phyloP scores from a whole-genome alignment of 2,797 vertebrate genomes.

The Anisognathus igniventris region DNA sequence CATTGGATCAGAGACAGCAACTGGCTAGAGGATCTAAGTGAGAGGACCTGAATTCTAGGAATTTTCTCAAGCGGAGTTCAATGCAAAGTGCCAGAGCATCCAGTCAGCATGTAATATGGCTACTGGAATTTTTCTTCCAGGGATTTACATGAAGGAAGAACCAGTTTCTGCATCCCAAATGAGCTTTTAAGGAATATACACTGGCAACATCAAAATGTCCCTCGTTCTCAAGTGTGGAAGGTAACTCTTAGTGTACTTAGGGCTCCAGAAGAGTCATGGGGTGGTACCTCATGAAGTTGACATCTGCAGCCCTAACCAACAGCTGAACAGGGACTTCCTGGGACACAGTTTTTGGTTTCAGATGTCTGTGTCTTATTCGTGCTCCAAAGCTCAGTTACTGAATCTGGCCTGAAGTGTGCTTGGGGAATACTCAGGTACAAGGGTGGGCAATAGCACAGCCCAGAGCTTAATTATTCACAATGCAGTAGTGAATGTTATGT shows the following conservation, averaged over 20 bases:
- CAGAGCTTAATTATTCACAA: background rate
- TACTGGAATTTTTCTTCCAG: background rate
- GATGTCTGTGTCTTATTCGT: background rate
- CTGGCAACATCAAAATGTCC: background rate
- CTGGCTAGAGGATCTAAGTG: background rate
- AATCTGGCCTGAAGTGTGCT: background rate
- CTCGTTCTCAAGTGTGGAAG: background rate
- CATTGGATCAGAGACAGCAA: background rate
- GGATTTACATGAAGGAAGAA: background rate
- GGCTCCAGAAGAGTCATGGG: background rate
- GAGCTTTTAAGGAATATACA: background rate
- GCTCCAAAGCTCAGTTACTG: background rate
- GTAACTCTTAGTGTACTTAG: background rate
- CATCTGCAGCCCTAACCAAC: background rate
- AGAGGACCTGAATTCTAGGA: background rate
- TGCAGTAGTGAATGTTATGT: background rate
- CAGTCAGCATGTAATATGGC: background rate
- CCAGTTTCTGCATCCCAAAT: background rate
- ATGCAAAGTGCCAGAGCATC: background rate
- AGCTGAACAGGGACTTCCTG: background rate
- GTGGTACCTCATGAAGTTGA: background rate
- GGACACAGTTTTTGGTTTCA: background rate
- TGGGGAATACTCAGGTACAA: background rate
- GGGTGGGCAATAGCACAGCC: background rate
- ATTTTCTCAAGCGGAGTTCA: background rate